Conservation (phyloP, 2,113 vertebrate genomes). For the Okapia johnstoni region DNA sequence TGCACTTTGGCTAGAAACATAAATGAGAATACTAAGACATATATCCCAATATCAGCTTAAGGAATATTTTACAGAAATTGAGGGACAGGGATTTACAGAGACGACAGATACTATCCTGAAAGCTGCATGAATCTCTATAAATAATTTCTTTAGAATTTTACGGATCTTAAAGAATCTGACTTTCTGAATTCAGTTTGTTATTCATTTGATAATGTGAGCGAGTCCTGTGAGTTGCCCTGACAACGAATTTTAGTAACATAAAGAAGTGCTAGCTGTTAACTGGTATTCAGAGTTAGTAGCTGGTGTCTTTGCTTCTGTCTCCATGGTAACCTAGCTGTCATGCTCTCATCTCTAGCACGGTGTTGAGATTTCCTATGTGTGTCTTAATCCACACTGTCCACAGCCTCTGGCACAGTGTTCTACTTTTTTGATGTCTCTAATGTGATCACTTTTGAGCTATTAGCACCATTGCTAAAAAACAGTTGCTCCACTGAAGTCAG, state of each 20-base stretch:
- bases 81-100: background rate
- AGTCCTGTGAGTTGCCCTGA: constrained; percentile 66
- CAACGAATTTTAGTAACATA: constrained; percentile 65
- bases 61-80: constrained; percentile 10
- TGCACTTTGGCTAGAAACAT: background rate
- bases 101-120: background rate
- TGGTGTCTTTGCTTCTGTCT: constrained; percentile 67
- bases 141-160: background rate
- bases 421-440: background rate
- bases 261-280: constrained; percentile 67
- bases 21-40: background rate
- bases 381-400: constrained; percentile 4
- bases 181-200: constrained; percentile 36
- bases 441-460: background rate
- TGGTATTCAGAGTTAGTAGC: constrained; percentile 65
- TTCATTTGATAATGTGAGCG: constrained; percentile 61
- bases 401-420: background rate
- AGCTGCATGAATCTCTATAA: background rate
- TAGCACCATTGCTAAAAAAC: background rate
- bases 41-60: background rate
- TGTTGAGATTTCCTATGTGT: background rate
- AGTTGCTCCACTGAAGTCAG: background rate
- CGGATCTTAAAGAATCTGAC: background rate
- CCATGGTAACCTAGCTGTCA: constrained; percentile 78
- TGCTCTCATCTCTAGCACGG: constrained; percentile 50